These are phyloP conservation scores for Rutpela maculata DNA, from an alignment of 2,888 invertebrate species.

Conservation along the genomic window DNA sequence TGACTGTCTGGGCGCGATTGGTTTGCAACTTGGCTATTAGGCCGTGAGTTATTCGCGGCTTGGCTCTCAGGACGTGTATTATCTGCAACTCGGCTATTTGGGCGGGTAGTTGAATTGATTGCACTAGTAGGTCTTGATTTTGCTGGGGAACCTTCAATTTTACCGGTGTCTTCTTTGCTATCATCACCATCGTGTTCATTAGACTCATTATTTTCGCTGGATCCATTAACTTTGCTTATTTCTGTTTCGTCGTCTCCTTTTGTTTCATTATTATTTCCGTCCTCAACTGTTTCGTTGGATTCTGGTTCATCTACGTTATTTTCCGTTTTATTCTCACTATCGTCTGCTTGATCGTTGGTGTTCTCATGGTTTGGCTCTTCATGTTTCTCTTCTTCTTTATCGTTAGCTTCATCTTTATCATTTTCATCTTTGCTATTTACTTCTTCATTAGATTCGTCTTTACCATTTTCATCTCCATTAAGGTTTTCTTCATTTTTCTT, in stretches of 20 bases:
- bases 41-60: constrained; percentile 12
- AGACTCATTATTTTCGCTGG: not conserved
- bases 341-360: constrained; percentile 14
- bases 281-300: constrained; percentile 2
- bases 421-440: not conserved
- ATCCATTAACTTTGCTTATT: not conserved
- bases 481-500: constrained; percentile 11
- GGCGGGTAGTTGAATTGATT: not conserved
- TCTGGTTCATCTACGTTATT: not conserved
- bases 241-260: constrained; percentile 26
- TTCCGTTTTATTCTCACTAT: constrained; percentile 21
- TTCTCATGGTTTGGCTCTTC: constrained; percentile 5
- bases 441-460: constrained; percentile 24
- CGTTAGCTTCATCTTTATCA: constrained; percentile 50
- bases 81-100: not conserved
- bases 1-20: constrained; percentile 44
- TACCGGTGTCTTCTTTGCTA: not conserved
- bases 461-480: not conserved
- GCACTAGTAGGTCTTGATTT: constrained; percentile 36
- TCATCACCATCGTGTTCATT: constrained; percentile 32
- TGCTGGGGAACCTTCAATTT: constrained; percentile 38
- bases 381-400: constrained; percentile 29
- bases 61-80: not conserved
- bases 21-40: constrained; percentile 36
- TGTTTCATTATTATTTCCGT: constrained; percentile 26